These are phyloP conservation scores for Ameiurus melas DNA, from an alignment of 2,113 vertebrate genomes.

Conservation along the genomic window DNA sequence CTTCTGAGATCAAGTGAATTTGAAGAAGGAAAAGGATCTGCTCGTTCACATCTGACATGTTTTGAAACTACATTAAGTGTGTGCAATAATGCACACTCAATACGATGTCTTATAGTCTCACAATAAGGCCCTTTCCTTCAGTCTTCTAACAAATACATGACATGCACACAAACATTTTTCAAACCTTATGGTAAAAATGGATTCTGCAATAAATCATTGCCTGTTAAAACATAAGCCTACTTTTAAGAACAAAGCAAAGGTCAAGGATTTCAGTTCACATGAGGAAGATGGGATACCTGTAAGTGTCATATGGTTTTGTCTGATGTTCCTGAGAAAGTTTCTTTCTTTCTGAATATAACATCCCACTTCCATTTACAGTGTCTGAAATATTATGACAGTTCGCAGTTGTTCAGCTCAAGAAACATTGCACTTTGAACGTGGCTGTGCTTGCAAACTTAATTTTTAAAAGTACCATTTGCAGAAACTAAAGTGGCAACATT, in stretches of 20 bases:
- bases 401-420: not conserved
- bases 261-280: constrained; percentile 3
- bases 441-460: not conserved
- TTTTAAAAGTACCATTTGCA: constrained; percentile 16
- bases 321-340: constrained; percentile 11
- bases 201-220: not conserved
- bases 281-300: not conserved
- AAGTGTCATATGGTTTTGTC: constrained; percentile 14
- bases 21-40: not conserved
- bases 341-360: not conserved
- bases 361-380: constrained; percentile 10
- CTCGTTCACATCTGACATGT: not conserved
- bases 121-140: not conserved
- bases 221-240: not conserved
- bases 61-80: not conserved
- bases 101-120: constrained; percentile 51
- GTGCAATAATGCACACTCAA: constrained; percentile 32
- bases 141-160: not conserved
- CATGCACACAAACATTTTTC: no score
- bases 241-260: not conserved
- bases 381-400: not conserved
- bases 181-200: not conserved
- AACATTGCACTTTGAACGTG: constrained; percentile 42
- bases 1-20: not conserved
- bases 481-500: constrained; percentile 9